Evolutionary conservation across 1,140 invertebrate species (phyloP), one percentile per base, ranked within the genome.

Genomic region (Ditylenchus dipsaci): DNA sequence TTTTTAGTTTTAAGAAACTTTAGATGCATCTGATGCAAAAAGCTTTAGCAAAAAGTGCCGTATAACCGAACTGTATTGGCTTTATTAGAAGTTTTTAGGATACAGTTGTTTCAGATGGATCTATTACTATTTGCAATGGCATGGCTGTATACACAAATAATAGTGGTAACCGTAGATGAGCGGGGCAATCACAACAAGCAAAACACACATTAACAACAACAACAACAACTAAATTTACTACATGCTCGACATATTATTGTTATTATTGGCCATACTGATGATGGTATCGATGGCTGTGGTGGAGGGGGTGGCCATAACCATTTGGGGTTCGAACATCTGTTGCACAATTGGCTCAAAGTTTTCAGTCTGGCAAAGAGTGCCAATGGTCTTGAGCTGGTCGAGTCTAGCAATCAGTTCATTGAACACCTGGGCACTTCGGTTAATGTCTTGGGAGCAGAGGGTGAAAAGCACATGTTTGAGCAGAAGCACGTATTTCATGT

Each of bases 401-500:
- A 70, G 8, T n/a, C 65, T 47, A 11, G 65, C n/a, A 33, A 70
- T 21, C 19, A 70, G 38, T 33, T 66, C 68, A 8, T 33, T 59
- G 27, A 56, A 49, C n/a, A 47, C 58, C 15, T 29, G 43, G n/a
- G 57, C 68, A 19, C 66, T 65, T 9, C 38, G 43, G 3, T 49
- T 38, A 56, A 59, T 60, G 11, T 70, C 65, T 15, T 59, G 67
- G 29, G 47, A 53, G n/a, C 68, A 71, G 23, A 71, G 60, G n/a
- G 19, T 29, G 30, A 53, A 71, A 19, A 71, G 60, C 45, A 71
- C 30, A 59, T 73, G 73, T 69, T 30, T 49, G 58, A 19, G 73
- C 26, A 17, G 57, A n/a, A 62, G 68, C 57, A 69, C 53, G 27
- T 60, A 69, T 29, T 70, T 70, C 64, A 68, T 67, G 33, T 69